Evolutionary conservation across 2,888 invertebrate genomes (phyloP), one percentile per base, ranked within the genome.

Genomic region (Cylloceria caligata): DNA sequence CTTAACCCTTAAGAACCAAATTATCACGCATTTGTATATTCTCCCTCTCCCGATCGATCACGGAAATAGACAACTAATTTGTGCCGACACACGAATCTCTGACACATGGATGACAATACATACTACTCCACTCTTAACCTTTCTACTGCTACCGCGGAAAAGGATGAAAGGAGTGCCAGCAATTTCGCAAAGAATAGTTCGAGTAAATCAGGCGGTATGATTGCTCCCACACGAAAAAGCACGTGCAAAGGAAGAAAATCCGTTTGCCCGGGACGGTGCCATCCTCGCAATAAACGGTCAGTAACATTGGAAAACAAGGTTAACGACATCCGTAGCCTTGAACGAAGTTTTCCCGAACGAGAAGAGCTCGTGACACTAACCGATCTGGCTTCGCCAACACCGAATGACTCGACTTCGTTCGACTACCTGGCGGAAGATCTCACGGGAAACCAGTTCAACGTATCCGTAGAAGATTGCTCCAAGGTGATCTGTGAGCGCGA

Each of bases 251-350:
- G 86, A n/a, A 81, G 78, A 64, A 77, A 86, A 5, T 71, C 82
- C n/a, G 78, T 85, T 2, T 90, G 90, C 49, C 88, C 88, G 1
- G 90, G 89, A 3, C 79, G 84, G 2, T 90, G 90, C 83, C 90
- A 90, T 69, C 88, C 87, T 3, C 82, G 82, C 1, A 78, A 83
- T 36, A 64, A 69, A 68, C 73, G 49, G 4, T 69, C 49, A 42
- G 55, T 62, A 39, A 73, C 65, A 60, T 30, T 21, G 24, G 47
- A 64, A 39, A 49, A 24, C 49, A 82, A 71, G 69, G 64, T 49
- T 57, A 57, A 34, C 30, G 78, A 69, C 64, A 55, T 0, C 27
- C 30, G 6, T 34, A 9, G 16, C 42, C 65, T 34, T 7, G 45
- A 57, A 19, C 24, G 19, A 21, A 68, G 24, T 73, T 72, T 21